Base-by-base conservation (phyloP, 2,888 invertebrate genomes). In the Epinotia brunnichana region DNA sequence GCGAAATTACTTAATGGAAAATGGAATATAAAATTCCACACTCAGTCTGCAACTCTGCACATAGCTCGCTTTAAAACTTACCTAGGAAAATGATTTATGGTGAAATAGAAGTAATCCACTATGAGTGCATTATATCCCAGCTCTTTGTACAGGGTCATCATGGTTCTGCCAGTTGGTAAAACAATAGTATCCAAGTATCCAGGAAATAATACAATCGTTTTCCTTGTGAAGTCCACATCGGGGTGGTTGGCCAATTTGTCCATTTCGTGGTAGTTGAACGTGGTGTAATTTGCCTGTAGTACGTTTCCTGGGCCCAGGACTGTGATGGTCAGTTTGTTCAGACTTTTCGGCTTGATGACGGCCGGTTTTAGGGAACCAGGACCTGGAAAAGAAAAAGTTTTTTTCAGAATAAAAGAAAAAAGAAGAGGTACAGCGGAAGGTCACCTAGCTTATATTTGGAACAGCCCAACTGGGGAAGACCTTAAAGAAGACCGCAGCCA, bases 41-140 rank as follows among this genome's bases (percentile, higher is more conserved):
- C 9, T 9, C 9, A 24, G 21, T 24, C 21, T 2, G 21, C 21
- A 24, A 24, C 2, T 24, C 21, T 2, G 21, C 21, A 24, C 2
- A 24, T 24, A 24, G 2, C 35, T 35, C 1, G 7, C 35, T 35
- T 35, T 35, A 35, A 9, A 9, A 67, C 57, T 44, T 17, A 67
- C 67, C 9, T 67, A 15, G 67, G 57, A 57, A 48, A 48, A 48
- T 62, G 48, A 7, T 44, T 21, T 2, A n/a, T 5, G 0, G 67
- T 29, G 11, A 67, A 57, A 7, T 67, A n/a, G n/a, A 57, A 67
- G n/a, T 44, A 57, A 19, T 75, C 74, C 41, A 75, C 51, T 4
- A 71, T 11, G 4, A 76, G 17, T 2, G 53, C 74, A 39, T 75
- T 75, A 57, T 76, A 76, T 5, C 75, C 75, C 19, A 69, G n/a